These are phyloP conservation scores for Diarsia brunnea DNA, from an alignment of 2,888 invertebrate species.

Conservation along the genomic window DNA sequence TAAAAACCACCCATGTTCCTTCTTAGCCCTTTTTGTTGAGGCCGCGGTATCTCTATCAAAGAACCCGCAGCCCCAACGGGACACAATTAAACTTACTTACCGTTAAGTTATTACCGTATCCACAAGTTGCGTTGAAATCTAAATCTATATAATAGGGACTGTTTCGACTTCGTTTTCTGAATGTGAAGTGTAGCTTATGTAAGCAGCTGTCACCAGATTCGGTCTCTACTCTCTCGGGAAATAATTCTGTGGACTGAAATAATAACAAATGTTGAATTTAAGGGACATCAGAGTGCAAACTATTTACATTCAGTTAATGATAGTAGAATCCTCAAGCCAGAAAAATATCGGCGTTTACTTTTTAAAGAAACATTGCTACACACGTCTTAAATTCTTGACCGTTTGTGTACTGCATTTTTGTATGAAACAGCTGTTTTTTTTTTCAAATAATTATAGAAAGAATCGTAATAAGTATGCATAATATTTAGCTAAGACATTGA, in stretches of 20 bases:
- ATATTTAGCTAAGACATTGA: too few relatives aligned
- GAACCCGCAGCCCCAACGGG: too few relatives aligned
- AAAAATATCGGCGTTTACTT: not conserved
- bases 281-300: not conserved
- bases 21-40: too few relatives aligned
- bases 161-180: slow-evolving; percentile 39
- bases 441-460: too few relatives aligned
- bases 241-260: slow-evolving; percentile 29
- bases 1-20: too few relatives aligned
- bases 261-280: not conserved
- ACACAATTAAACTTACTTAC: too few relatives aligned
- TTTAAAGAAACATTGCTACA: not conserved
- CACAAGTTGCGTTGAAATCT: slow-evolving; percentile 41
- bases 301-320: not conserved
- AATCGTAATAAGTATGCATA: too few relatives aligned
- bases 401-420: not conserved
- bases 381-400: not conserved
- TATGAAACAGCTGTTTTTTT: not conserved
- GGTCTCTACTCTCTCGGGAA: slow-evolving; percentile 32
- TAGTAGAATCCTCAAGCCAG: not conserved
- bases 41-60: too few relatives aligned
- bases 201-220: slow-evolving; percentile 28
- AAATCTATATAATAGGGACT: slow-evolving; percentile 49
- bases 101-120: slow-evolving; percentile 48
- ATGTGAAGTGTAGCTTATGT: slow-evolving; percentile 24